Conservation (phyloP, 1,140 invertebrate genomes). For the Tetragonula clypearis region DNA sequence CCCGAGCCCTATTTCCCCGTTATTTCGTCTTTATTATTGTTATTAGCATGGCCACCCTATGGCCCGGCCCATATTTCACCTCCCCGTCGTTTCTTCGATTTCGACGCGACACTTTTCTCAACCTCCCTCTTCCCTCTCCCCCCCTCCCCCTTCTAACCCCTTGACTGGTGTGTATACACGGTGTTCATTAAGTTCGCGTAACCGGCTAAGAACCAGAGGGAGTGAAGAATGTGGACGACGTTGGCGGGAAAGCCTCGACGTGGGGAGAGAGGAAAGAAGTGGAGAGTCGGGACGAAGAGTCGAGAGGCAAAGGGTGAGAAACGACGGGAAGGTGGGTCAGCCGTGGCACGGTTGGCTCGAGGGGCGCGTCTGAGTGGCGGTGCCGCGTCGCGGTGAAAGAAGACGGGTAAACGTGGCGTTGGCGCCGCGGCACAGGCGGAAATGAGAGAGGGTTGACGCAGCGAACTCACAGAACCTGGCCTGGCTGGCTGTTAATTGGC, state of each 20-base stretch:
- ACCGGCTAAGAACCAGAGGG: neutral
- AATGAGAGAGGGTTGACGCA: conserved; percentile 62
- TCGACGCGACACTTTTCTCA: neutral
- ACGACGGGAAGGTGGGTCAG: conserved; percentile 29
- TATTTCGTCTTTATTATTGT: conserved; percentile 68
- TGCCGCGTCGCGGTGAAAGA: conserved; percentile 61
- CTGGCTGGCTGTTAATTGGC: conserved; percentile 68
- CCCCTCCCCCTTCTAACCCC: neutral
- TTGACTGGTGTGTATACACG: neutral
- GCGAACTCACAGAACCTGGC: conserved; percentile 39
- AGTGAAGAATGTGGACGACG: neutral
- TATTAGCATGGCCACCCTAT: conserved; percentile 59
- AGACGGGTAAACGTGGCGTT: conserved; percentile 49
- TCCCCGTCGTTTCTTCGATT: neutral
- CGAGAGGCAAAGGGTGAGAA: neutral
- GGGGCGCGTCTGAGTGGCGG: conserved; percentile 60
- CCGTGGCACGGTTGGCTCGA: conserved; percentile 20
- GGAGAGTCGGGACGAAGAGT: neutral
- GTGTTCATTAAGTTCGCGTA: conserved; percentile 52
- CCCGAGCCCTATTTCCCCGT: conserved; percentile 58
- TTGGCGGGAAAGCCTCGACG: neutral
- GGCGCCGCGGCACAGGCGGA: conserved; percentile 27
- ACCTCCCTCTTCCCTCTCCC: neutral
- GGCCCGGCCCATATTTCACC: conserved; percentile 56
- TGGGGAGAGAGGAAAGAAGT: neutral